Conservation (phyloP, 64 coral and sea anemone genomes). For the Porites lutea region DNA sequence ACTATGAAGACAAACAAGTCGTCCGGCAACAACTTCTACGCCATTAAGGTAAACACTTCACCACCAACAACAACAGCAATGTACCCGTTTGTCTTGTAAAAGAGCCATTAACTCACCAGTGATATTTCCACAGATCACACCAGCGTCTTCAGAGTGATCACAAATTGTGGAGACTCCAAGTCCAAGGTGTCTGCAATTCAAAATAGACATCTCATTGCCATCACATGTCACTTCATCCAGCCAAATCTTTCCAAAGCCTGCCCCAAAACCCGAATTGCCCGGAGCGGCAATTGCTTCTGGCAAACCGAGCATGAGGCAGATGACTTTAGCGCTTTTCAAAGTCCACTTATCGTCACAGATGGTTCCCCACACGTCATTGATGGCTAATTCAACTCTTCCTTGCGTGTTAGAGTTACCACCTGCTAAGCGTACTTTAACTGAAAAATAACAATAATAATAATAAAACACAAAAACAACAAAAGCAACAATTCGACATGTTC, state of each 20-base stretch:
- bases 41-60: too few species aligned
- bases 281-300: slow-evolving; percentile 17
- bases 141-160: slow-evolving; percentile 23
- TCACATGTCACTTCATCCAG: slow-evolving; percentile 31
- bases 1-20: neutral
- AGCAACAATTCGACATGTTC: too few species aligned
- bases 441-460: neutral
- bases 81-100: too few species aligned
- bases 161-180: slow-evolving; percentile 19
- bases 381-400: slow-evolving; percentile 31
- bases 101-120: slow-evolving; percentile 4
- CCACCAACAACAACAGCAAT: too few species aligned
- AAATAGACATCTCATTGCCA: slow-evolving; percentile 45
- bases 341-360: slow-evolving; percentile 48
- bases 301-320: slow-evolving; percentile 46
- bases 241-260: slow-evolving; percentile 28
- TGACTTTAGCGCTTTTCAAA: slow-evolving; percentile 30
- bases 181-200: slow-evolving; percentile 18
- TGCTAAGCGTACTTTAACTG: slow-evolving; percentile 48
- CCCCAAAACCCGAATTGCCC: slow-evolving; percentile 36
- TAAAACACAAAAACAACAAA: neutral
- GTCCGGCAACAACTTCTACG: too few species aligned
- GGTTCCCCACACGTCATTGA: slow-evolving; percentile 43
- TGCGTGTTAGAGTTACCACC: neutral
- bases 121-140: slow-evolving; percentile 52